Percentiles rank a stretch among this genome's conserved stretches.
phyloP scores from a whole-genome alignment of 1,140 invertebrate species.

The Pogonomyrmex californicus region DNA sequence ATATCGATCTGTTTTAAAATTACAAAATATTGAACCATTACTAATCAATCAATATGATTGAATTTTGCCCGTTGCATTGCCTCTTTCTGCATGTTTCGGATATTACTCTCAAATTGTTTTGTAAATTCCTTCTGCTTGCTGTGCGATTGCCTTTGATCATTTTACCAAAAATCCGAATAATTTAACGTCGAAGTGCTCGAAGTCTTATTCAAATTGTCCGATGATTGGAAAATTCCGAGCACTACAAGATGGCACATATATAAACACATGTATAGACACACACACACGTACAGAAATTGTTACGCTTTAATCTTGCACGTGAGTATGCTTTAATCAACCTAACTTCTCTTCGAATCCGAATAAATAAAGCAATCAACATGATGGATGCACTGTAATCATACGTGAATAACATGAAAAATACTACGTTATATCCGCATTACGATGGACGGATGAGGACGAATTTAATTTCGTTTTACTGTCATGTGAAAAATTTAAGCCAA shows the following conservation, averaged over 20 bases:
- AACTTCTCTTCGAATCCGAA: slow-evolving; percentile 23
- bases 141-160: background rate
- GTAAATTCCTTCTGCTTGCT: background rate
- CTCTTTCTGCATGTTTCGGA: background rate
- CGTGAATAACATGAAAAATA: slow-evolving; percentile 40
- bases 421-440: background rate
- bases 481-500: background rate
- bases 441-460: background rate
- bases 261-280: background rate
- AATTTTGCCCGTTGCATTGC: background rate
- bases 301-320: slow-evolving; percentile 32
- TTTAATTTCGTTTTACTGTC: slow-evolving; percentile 42
- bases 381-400: slow-evolving; percentile 11
- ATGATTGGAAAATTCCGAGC: slow-evolving; percentile 23
- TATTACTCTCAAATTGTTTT: background rate
- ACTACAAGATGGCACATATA: background rate
- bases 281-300: background rate
- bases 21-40: no score
- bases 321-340: slow-evolving; percentile 31
- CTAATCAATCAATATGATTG: background rate
- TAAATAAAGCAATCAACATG: slow-evolving; percentile 55
- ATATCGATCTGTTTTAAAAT: background rate
- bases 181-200: background rate
- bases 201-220: background rate
- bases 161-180: background rate